phyloP scores from a whole-genome alignment of 2,797 vertebrate species.

The Bovichtus diacanthus region DNA sequence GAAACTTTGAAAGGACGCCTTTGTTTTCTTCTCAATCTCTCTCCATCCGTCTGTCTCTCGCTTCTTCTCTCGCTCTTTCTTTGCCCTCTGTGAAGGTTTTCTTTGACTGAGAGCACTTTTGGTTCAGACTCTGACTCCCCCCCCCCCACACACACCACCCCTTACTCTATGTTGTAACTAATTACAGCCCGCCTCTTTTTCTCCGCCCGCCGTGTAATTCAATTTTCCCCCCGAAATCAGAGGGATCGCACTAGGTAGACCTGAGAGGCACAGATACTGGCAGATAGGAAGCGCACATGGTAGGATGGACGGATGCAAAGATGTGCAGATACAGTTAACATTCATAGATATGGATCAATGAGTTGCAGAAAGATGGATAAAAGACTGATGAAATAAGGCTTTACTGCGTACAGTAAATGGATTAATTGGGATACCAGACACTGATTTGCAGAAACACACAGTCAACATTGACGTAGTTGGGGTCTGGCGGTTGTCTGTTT shows the following conservation, averaged over 20 bases:
- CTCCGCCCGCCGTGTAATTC: slow-evolving; percentile 71
- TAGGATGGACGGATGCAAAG: slow-evolving; percentile 32
- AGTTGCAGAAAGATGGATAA: slow-evolving; percentile 3
- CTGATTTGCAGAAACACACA: slow-evolving; percentile 20
- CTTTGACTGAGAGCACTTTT: slow-evolving; percentile 53
- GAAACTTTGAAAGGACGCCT: slow-evolving; percentile 67
- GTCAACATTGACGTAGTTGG: slow-evolving; percentile 10
- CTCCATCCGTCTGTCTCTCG: slow-evolving; percentile 21
- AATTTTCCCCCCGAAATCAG: slow-evolving; percentile 74
- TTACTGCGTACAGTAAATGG: neutral
- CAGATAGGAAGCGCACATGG: slow-evolving; percentile 38
- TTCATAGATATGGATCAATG: slow-evolving; percentile 25
- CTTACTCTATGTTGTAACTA: slow-evolving; percentile 68
- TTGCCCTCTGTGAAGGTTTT: slow-evolving; percentile 49
- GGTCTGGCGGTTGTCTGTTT: slow-evolving; percentile 43
- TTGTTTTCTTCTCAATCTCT: slow-evolving; percentile 58
- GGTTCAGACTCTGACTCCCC: slow-evolving; percentile 30
- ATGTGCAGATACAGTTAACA: slow-evolving; percentile 32
- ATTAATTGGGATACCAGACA: slow-evolving; percentile 17
- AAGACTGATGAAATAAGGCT: slow-evolving; percentile 12
- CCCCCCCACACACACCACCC: neutral
- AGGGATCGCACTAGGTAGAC: slow-evolving; percentile 52
- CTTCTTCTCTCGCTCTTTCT: slow-evolving; percentile 43
- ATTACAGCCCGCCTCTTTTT: slow-evolving; percentile 68
- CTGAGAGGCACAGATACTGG: slow-evolving; percentile 52